phyloP scores from a whole-genome alignment of 1,140 invertebrate species.

The Heliothis subflexa region DNA sequence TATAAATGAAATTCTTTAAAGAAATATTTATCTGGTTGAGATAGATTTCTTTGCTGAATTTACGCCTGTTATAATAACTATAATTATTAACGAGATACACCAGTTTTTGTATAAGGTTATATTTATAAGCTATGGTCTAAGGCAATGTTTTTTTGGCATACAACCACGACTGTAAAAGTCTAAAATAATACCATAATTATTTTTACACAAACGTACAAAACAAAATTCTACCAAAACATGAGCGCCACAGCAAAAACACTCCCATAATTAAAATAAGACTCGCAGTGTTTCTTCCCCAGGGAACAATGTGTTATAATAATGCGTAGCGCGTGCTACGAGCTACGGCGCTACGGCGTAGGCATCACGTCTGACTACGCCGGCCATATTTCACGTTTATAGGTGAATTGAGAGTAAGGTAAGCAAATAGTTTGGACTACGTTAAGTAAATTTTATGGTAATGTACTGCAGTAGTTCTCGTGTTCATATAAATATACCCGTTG shows the following conservation, averaged over 20 bases:
- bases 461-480: background rate
- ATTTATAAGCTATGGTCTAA: no score
- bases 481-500: background rate
- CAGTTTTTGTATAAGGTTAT: no score
- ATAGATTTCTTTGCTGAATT: no score
- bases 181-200: background rate
- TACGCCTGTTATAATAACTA: no score
- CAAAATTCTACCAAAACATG: conserved; percentile 1
- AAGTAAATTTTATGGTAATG: background rate
- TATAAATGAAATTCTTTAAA: no score
- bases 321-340: conserved; percentile 27
- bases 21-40: no score
- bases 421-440: background rate
- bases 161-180: no score
- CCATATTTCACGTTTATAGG: conserved; percentile 9
- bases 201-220: background rate
- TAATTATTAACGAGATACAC: no score
- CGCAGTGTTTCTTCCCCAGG: background rate
- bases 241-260: conserved; percentile 19
- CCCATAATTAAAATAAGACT: conserved; percentile 40
- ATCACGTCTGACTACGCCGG: background rate
- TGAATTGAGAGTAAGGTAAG: conserved; percentile 8
- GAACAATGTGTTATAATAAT: conserved; percentile 35
- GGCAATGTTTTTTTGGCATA: no score
- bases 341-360: conserved; percentile 37